phyloP scores from a whole-genome alignment of 1,140 invertebrate genomes.

The Fragariocoptes setiger region DNA sequence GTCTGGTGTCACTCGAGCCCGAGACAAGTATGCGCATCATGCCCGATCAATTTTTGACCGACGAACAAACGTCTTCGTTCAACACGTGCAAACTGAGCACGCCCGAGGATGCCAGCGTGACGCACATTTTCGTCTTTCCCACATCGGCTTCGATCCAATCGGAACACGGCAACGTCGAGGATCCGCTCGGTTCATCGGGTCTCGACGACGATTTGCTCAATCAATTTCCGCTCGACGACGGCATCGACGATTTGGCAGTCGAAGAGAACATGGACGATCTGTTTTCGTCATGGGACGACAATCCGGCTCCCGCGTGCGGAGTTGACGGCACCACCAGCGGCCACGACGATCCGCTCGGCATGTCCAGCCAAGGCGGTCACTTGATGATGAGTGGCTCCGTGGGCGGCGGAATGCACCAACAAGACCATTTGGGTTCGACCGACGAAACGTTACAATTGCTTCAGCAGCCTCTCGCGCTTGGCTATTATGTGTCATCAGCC shows the following conservation, averaged over 20 bases:
- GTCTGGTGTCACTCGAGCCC: conserved; percentile 78
- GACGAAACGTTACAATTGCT: conserved; percentile 57
- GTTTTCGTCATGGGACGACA: conserved; percentile 29
- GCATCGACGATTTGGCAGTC: conserved; percentile 26
- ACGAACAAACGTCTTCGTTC: conserved; percentile 37
- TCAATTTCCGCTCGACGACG: conserved; percentile 24
- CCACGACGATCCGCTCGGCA: background rate
- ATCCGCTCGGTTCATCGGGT: conserved; percentile 22
- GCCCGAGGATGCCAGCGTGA: conserved; percentile 72
- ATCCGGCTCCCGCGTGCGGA: conserved; percentile 24
- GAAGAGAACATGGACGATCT: conserved; percentile 32
- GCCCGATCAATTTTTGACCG: conserved; percentile 61
- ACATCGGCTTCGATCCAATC: conserved; percentile 68
- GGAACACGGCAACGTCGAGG: conserved; percentile 11
- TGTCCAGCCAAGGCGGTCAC: background rate
- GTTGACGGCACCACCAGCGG: conserved; percentile 10
- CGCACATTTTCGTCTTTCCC: conserved; percentile 93
- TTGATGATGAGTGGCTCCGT: too few relatives aligned
- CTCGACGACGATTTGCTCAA: conserved; percentile 38
- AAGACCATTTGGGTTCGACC: background rate
- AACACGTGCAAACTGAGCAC: conserved; percentile 29
- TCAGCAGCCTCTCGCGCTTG: conserved; percentile 86
- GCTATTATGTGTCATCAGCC: conserved; percentile 86
- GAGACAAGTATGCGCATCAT: conserved; percentile 70
- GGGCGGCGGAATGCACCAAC: background rate